phyloP scores from a whole-genome alignment of 2,113 vertebrate genomes.

The Ginglymostoma cirratum region DNA sequence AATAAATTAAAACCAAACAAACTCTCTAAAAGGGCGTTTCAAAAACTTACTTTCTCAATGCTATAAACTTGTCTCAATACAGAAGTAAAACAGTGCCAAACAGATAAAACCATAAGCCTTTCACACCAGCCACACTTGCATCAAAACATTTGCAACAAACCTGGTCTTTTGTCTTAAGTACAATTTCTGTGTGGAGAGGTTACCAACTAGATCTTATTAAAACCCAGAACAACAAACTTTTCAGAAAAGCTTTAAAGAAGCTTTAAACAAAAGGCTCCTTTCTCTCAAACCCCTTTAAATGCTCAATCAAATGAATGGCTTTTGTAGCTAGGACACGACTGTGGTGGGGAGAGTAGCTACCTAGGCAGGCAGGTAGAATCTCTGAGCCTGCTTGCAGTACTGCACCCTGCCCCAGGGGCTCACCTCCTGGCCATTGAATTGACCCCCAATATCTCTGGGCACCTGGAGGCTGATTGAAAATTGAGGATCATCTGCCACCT shows the following conservation, averaged over 20 bases:
- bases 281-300: no score
- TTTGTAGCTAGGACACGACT: no score
- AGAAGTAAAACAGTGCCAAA: neutral
- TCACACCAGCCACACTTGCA: neutral
- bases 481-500: no score
- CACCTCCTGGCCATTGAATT: no score
- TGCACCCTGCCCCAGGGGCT: no score
- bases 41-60: neutral
- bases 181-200: neutral
- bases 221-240: neutral
- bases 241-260: neutral
- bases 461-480: no score
- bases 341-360: no score
- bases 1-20: neutral
- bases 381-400: no score
- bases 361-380: no score
- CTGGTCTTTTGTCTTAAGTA: neutral
- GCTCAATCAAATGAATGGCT: no score
- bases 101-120: neutral
- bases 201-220: neutral
- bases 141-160: neutral
- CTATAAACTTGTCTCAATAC: neutral
- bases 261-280: neutral
- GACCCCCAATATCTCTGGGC: no score
- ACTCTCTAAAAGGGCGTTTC: neutral